Percentiles rank a stretch among this genome's conserved stretches.
Conservation (phyloP, 2,113 vertebrate species). For the Myrmophylax atrothorax region DNA sequence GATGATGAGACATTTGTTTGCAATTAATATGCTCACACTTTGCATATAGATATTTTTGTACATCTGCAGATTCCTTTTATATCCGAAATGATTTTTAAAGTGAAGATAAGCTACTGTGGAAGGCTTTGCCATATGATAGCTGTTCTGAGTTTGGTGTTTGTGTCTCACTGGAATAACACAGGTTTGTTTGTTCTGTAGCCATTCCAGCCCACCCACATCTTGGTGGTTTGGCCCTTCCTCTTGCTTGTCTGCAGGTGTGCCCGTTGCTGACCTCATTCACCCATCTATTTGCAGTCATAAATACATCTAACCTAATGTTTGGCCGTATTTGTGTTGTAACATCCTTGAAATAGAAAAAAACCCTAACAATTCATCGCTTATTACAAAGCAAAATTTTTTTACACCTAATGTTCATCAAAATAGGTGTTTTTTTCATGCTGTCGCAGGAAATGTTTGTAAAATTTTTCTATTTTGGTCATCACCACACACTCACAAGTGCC, state of each 20-base stretch:
- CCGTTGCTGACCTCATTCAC: constrained; percentile 56
- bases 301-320: constrained; percentile 38
- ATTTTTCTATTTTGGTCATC: constrained; percentile 6
- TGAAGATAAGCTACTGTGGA: background rate
- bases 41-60: background rate
- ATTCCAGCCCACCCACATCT: constrained; percentile 68
- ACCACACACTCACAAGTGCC: background rate
- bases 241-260: constrained; percentile 74
- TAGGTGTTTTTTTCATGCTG: background rate
- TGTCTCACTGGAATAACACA: constrained; percentile 29
- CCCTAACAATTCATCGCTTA: background rate
- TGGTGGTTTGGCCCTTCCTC: constrained; percentile 69
- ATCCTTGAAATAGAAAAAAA: background rate
- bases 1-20: background rate
- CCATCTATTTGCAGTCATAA: constrained; percentile 62
- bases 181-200: constrained; percentile 60
- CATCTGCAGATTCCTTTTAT: background rate
- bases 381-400: background rate
- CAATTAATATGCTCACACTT: background rate
- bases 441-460: background rate
- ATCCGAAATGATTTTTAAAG: background rate
- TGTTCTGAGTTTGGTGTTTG: constrained; percentile 52
- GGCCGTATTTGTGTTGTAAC: background rate
- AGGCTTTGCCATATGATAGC: background rate
- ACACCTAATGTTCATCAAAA: background rate